Conservation (phyloP, 2,113 vertebrate genomes). For the Oostethus manadensis region DNA sequence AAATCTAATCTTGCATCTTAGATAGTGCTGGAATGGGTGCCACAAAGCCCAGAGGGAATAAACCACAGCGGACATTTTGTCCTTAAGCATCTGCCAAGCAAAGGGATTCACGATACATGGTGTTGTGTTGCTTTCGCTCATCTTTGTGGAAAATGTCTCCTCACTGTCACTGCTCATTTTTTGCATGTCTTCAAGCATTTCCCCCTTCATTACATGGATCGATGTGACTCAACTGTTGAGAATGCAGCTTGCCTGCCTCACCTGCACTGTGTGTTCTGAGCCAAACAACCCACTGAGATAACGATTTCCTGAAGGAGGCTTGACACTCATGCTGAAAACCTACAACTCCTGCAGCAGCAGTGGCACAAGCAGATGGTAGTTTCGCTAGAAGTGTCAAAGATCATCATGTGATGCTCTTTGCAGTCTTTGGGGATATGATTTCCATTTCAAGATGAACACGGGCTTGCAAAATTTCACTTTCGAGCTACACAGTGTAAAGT, state of each 20-base stretch:
- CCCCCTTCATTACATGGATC: background rate
- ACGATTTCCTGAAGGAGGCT: constrained; percentile 17
- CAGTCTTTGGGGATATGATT: too few species aligned
- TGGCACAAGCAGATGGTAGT: constrained; percentile 10
- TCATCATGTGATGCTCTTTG: background rate
- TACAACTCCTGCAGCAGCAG: constrained; percentile 5
- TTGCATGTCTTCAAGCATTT: constrained; percentile 7
- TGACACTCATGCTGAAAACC: constrained; percentile 16
- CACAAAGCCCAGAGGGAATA: constrained; percentile 4
- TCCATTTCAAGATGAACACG: too few species aligned
- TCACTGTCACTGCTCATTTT: constrained; percentile 14
- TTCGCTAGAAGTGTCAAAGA: background rate
- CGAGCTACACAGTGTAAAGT: too few species aligned
- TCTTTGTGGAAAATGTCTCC: constrained; percentile 26
- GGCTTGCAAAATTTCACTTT: too few species aligned
- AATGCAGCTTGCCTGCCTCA: constrained; percentile 15
- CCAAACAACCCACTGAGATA: constrained; percentile 17
- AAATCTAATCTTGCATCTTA: background rate
- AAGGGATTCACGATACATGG: constrained; percentile 7
- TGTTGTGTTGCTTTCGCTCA: constrained; percentile 26
- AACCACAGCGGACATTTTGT: constrained; percentile 8
- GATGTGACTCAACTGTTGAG: background rate
- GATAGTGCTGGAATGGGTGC: background rate
- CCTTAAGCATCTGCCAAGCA: background rate
- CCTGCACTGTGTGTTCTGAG: constrained; percentile 17